phyloP scores from a whole-genome alignment of 2,797 vertebrate genomes.

The Merluccius polli region DNA sequence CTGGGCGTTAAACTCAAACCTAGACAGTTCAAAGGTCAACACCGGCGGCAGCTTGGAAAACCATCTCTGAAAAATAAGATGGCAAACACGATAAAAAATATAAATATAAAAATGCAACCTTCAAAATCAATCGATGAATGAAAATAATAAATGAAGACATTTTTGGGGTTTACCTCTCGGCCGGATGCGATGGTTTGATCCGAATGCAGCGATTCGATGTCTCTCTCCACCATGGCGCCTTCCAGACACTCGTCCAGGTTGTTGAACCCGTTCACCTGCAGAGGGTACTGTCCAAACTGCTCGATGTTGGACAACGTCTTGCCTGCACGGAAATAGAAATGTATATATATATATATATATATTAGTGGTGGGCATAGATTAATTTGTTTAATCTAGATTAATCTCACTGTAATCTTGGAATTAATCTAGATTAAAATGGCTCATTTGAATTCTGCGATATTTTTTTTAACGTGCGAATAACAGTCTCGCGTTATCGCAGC shows the following conservation, averaged over 20 bases:
- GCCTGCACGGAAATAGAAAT: constrained; percentile 55
- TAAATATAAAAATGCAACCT: background rate
- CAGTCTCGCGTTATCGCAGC: too few species aligned
- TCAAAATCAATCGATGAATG: background rate
- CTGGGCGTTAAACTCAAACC: constrained; percentile 97
- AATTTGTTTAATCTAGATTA: too few species aligned
- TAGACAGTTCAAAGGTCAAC: constrained; percentile 94
- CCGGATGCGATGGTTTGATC: constrained; percentile 74
- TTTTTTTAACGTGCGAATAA: too few species aligned
- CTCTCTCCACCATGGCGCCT: constrained; percentile 92
- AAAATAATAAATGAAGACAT: background rate
- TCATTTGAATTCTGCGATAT: too few species aligned
- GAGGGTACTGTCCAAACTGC: constrained; percentile 97
- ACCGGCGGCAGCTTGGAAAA: constrained; percentile 94
- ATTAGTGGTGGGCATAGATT: too few species aligned
- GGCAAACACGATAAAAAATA: constrained; percentile 14
- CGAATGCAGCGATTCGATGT: constrained; percentile 79
- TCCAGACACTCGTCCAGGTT: constrained; percentile 92
- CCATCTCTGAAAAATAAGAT: constrained; percentile 81
- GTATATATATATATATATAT: background rate
- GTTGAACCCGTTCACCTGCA: constrained; percentile 94
- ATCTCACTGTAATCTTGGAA: too few species aligned
- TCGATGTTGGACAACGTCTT: constrained; percentile 88
- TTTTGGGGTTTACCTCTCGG: constrained; percentile 79
- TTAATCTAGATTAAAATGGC: too few species aligned